Percentiles rank a stretch among this genome's conserved stretches.
Conservation (phyloP, 2,888 invertebrate genomes). For the Phania funesta region DNA sequence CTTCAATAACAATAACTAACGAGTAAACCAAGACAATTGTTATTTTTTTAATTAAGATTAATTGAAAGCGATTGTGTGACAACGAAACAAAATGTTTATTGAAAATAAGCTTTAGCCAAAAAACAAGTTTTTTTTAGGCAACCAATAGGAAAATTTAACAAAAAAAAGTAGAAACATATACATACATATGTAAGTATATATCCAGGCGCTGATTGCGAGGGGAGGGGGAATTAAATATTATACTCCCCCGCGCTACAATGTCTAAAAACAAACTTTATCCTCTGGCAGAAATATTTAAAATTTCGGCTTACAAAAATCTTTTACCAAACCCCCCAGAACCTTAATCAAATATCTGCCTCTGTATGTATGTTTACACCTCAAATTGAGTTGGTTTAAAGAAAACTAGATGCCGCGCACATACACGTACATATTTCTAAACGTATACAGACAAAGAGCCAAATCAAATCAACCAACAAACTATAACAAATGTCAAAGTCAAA, state of each 20-base stretch:
- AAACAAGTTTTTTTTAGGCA: conserved; percentile 28
- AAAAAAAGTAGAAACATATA: not conserved
- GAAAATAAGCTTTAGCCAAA: conserved; percentile 22
- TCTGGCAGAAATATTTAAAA: no score
- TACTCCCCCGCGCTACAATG: no score
- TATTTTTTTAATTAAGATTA: conserved; percentile 67
- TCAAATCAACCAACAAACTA: conserved; percentile 43
- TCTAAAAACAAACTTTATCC: no score
- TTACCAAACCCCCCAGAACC: no score
- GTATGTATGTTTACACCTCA: no score
- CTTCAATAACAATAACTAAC: conserved; percentile 16
- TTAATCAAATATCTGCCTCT: no score
- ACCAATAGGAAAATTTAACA: conserved; percentile 5
- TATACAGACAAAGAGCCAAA: not conserved
- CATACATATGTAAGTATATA: no score
- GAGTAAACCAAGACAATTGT: conserved; percentile 30
- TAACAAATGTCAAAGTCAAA: conserved; percentile 69
- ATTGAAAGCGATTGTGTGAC: conserved; percentile 67
- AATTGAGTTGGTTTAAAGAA: conserved; percentile 17
- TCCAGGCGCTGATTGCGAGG: no score
- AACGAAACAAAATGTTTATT: conserved; percentile 31
- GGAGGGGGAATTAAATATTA: no score
- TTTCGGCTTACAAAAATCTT: no score
- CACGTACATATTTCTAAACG: not conserved
- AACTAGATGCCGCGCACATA: not conserved